phyloP scores from a whole-genome alignment of 2,888 invertebrate species.

The Balanococcus diminutus region DNA sequence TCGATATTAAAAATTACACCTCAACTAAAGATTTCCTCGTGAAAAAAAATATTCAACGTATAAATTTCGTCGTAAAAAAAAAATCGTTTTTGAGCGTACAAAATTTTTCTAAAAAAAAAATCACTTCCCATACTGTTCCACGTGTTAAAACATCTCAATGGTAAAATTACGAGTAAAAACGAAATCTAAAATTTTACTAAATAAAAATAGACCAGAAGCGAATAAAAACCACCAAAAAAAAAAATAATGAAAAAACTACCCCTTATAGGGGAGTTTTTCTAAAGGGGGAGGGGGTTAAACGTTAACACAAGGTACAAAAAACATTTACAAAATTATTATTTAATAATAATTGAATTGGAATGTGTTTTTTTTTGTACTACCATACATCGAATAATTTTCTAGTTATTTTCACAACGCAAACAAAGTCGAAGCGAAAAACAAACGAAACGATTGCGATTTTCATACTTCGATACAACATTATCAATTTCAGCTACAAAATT shows the following conservation, averaged over 20 bases:
- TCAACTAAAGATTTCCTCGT: background rate
- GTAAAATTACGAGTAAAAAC: background rate
- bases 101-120: slow-evolving; percentile 22
- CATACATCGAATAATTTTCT: background rate
- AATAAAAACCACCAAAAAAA: slow-evolving; percentile 15
- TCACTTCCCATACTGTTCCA: slow-evolving; percentile 11
- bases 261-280: background rate
- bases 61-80: slow-evolving; percentile 45
- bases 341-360: slow-evolving; percentile 45
- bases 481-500: slow-evolving; percentile 39
- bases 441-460: background rate
- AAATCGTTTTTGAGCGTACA: slow-evolving; percentile 30
- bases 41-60: background rate
- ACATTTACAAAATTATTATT: slow-evolving; percentile 33
- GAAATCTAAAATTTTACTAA: slow-evolving; percentile 26
- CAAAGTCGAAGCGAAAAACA: background rate
- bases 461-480: background rate
- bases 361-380: slow-evolving; percentile 36
- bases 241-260: background rate
- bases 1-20: background rate
- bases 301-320: slow-evolving; percentile 3
- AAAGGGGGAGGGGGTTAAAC: too few species aligned
- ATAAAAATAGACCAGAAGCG: slow-evolving; percentile 8
- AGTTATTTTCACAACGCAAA: background rate
- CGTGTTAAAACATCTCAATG: background rate